phyloP scores from a whole-genome alignment of 2,113 vertebrate species.

The Oxyura jamaicensis region DNA sequence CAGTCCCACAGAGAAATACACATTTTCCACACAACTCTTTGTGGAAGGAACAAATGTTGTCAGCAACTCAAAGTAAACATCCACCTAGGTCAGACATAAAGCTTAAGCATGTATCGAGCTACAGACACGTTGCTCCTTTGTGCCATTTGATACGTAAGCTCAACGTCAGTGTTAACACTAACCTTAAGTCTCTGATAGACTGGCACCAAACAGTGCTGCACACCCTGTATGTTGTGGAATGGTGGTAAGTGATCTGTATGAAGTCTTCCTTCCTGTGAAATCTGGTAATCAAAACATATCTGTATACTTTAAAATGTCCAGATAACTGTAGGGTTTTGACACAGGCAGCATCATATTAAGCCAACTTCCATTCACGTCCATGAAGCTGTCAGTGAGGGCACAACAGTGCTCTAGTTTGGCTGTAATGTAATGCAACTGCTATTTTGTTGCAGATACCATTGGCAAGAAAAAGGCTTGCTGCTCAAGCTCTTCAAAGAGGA shows the following conservation, averaged over 20 bases:
- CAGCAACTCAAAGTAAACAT: neutral
- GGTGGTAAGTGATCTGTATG: neutral
- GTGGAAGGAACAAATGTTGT: neutral
- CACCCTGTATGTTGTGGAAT: neutral
- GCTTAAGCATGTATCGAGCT: neutral
- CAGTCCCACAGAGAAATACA: neutral
- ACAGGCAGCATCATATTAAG: neutral
- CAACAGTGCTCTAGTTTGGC: neutral
- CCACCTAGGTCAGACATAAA: neutral
- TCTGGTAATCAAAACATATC: neutral
- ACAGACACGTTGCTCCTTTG: neutral
- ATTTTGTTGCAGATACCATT: conserved; percentile 27
- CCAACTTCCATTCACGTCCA: neutral
- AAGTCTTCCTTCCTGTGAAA: neutral
- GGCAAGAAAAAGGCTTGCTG: neutral
- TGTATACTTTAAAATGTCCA: neutral
- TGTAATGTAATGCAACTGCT: neutral
- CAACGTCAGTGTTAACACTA: neutral
- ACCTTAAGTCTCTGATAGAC: neutral
- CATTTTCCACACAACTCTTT: neutral
- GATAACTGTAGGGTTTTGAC: neutral
- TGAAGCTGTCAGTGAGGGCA: neutral
- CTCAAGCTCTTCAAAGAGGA: neutral
- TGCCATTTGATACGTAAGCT: neutral
- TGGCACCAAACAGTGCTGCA: neutral